Conservation (phyloP, 53 echinoderm and acorn worm genomes). For the Pentamera pediparva region DNA sequence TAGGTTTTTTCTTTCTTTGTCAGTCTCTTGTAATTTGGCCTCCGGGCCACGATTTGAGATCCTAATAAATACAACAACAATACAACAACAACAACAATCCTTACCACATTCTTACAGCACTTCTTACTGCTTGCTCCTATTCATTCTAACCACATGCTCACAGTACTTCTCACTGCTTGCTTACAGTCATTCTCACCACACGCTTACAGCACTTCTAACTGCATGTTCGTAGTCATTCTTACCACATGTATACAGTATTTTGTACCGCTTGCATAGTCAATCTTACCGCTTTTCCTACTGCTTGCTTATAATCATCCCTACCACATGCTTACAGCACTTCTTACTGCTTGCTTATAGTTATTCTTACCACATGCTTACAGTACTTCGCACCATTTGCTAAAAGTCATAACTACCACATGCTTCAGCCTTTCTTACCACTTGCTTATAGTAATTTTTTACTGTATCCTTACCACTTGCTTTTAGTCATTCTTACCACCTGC, state of each 20-base stretch:
- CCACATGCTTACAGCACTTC: too few species aligned
- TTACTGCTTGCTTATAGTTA: neutral
- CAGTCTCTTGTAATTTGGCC: too few species aligned
- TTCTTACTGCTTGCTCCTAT: too few species aligned
- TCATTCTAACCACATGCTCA: too few species aligned
- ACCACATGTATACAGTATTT: constrained; percentile 59
- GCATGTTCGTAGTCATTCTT: constrained; percentile 28
- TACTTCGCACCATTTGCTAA: neutral
- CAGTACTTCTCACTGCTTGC: neutral
- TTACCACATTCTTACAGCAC: too few species aligned
- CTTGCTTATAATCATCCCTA: too few species aligned
- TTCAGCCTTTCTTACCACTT: neutral
- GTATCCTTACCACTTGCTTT: neutral
- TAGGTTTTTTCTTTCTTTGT: too few species aligned
- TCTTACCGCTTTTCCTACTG: too few species aligned
- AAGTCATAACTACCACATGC: neutral
- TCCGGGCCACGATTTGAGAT: too few species aligned
- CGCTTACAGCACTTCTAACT: neutral
- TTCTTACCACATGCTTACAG: neutral
- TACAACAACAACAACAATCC: too few species aligned
- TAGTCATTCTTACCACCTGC: constrained; percentile 54
- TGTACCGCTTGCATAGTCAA: too few species aligned
- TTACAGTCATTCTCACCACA: neutral
- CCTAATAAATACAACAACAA: too few species aligned
- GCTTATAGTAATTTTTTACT: constrained; percentile 31